Evolutionary conservation across 2,797 vertebrate genomes (phyloP).

Genomic region (Liparis tanakae): DNA sequence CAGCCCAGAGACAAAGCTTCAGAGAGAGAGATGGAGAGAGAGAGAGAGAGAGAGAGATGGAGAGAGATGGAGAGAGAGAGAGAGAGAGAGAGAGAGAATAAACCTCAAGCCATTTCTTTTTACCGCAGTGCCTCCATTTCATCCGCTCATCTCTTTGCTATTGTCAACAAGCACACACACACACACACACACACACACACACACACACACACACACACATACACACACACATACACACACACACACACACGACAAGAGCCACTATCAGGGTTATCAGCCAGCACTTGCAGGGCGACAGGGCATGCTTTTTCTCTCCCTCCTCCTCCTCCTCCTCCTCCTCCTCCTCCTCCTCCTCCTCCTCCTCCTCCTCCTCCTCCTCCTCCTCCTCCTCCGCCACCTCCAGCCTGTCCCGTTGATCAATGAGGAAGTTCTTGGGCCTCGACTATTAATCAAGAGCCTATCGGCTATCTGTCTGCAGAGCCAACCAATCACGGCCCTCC

Average conservation of each 20-base stretch:
- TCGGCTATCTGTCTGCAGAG: constrained; percentile 86
- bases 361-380: constrained; percentile 40
- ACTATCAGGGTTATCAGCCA: constrained; percentile 75
- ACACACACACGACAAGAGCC: constrained; percentile 37
- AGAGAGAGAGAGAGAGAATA: constrained; percentile 23
- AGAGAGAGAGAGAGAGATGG: constrained; percentile 27
- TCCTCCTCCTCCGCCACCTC: constrained; percentile 50
- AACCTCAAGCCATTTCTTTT: constrained; percentile 20
- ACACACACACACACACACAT: constrained; percentile 22
- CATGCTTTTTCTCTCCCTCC: constrained; percentile 78
- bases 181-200: constrained; percentile 31
- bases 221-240: constrained; percentile 43
- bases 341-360: constrained; percentile 52
- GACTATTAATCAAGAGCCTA: constrained; percentile 87
- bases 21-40: constrained; percentile 33
- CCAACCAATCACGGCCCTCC: constrained; percentile 84
- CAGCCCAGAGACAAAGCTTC: constrained; percentile 18
- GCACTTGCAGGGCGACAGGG: constrained; percentile 73
- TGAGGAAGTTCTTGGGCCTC: constrained; percentile 85
- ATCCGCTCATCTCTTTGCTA: constrained; percentile 41
- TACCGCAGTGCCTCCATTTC: constrained; percentile 25
- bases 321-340: no score
- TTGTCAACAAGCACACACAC: constrained; percentile 43
- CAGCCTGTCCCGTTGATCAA: constrained; percentile 85
- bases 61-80: constrained; percentile 40